Evolutionary conservation across 2,113 vertebrate genomes (phyloP).

Genomic region (Gnathonemus longibarbis): DNA sequence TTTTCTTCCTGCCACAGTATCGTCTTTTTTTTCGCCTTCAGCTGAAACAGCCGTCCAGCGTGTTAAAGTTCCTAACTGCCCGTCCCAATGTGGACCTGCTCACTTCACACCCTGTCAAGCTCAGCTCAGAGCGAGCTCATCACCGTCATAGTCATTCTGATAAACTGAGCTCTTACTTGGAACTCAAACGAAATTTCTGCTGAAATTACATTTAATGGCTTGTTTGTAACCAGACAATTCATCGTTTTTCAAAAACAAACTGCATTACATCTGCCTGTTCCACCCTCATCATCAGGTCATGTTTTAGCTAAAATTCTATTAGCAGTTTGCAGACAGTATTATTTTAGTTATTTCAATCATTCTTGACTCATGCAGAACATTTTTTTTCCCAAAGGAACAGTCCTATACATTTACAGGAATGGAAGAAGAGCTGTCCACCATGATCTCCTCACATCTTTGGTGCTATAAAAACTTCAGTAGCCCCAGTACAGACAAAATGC

Average conservation of each 20-base stretch:
- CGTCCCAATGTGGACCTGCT: neutral
- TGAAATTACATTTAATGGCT: neutral
- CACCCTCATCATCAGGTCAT: neutral
- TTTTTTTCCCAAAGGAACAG: neutral
- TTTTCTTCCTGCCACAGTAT: neutral
- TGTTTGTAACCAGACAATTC: neutral
- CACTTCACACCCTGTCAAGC: neutral
- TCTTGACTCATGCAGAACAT: neutral
- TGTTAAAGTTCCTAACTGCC: neutral
- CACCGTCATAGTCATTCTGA: neutral
- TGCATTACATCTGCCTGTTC: neutral
- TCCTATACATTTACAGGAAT: neutral
- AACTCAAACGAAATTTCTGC: neutral
- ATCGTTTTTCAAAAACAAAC: neutral
- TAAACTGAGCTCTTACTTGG: neutral
- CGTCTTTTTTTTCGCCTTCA: neutral
- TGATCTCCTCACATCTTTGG: neutral
- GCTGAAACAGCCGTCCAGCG: neutral
- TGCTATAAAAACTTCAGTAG: neutral
- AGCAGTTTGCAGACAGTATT: neutral
- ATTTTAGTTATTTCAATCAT: neutral
- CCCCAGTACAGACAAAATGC: neutral
- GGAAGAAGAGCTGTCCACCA: neutral
- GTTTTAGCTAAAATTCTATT: neutral
- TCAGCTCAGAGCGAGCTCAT: neutral